phyloP scores from a whole-genome alignment of 2,113 vertebrate species.

The Pundamilia nyererei region DNA sequence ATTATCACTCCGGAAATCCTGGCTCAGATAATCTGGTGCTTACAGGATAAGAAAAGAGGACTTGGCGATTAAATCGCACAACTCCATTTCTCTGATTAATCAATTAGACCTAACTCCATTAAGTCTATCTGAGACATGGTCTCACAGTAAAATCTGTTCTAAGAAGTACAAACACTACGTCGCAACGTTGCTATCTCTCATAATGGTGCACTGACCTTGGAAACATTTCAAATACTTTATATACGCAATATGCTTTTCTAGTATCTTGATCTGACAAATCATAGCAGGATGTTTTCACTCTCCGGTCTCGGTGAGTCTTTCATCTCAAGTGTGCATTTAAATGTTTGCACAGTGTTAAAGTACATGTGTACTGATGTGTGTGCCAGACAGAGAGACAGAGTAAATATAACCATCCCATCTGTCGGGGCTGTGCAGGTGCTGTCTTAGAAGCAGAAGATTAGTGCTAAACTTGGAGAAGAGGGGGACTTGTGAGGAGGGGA shows the following conservation, averaged over 20 bases:
- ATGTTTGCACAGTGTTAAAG: background rate
- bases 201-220: background rate
- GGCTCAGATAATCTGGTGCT: conserved; percentile 32
- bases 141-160: background rate
- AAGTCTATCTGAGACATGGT: background rate
- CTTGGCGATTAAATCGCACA: background rate
- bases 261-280: background rate
- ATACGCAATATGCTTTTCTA: background rate
- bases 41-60: conserved; percentile 6
- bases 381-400: conserved; percentile 1
- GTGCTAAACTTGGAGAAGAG: conserved; percentile 45
- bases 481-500: conserved; percentile 10
- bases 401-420: conserved; percentile 48
- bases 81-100: conserved; percentile 10
- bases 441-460: conserved; percentile 55
- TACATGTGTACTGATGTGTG: background rate
- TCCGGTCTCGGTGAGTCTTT: background rate
- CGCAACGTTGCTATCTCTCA: background rate
- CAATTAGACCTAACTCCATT: conserved; percentile 37
- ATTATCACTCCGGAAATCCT: conserved; percentile 5
- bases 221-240: background rate
- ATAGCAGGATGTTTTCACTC: background rate
- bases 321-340: background rate
- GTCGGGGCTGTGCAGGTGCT: conserved; percentile 38
- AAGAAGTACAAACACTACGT: background rate